These are phyloP conservation scores for Thalpophila matura DNA, from an alignment of 2,888 invertebrate genomes.

Conservation along the genomic window DNA sequence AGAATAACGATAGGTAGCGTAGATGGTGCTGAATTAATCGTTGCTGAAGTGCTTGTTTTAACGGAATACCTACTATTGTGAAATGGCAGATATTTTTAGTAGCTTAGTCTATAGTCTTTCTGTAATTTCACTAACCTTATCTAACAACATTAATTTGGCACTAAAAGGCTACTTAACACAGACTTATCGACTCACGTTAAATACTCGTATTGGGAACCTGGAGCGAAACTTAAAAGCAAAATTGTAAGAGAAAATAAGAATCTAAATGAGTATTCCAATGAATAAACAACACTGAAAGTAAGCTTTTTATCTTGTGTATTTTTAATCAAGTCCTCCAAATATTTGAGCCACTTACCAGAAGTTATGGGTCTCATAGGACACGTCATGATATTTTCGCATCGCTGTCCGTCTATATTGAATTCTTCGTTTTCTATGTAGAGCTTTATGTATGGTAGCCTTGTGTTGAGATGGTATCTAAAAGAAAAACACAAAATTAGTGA, in stretches of 20 bases:
- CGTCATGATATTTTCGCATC: constrained; percentile 98
- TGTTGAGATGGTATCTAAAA: constrained; percentile 95
- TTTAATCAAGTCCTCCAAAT: constrained; percentile 44
- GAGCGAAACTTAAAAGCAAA: constrained; percentile 16
- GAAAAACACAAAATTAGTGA: neutral
- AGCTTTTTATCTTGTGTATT: constrained; percentile 28
- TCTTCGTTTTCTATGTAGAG: constrained; percentile 98
- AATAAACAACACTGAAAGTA: constrained; percentile 13
- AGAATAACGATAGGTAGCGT: constrained; percentile 4
- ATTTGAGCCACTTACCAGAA: constrained; percentile 90
- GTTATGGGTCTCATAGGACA: constrained; percentile 98
- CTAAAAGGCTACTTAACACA: constrained; percentile 35
- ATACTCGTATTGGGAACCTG: neutral
- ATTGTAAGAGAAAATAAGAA: constrained; percentile 25
- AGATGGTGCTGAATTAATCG: neutral
- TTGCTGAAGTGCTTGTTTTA: neutral
- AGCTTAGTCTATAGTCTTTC: neutral
- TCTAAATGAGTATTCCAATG: constrained; percentile 23
- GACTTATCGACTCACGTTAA: constrained; percentile 30
- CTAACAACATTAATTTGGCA: constrained; percentile 31
- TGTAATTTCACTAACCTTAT: constrained; percentile 20
- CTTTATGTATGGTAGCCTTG: constrained; percentile 96
- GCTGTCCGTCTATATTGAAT: constrained; percentile 97
- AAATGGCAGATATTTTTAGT: constrained; percentile 15
- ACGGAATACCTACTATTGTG: neutral